Evolutionary conservation across 2,888 invertebrate genomes (phyloP).

Genomic region (Agrotis ipsilon): DNA sequence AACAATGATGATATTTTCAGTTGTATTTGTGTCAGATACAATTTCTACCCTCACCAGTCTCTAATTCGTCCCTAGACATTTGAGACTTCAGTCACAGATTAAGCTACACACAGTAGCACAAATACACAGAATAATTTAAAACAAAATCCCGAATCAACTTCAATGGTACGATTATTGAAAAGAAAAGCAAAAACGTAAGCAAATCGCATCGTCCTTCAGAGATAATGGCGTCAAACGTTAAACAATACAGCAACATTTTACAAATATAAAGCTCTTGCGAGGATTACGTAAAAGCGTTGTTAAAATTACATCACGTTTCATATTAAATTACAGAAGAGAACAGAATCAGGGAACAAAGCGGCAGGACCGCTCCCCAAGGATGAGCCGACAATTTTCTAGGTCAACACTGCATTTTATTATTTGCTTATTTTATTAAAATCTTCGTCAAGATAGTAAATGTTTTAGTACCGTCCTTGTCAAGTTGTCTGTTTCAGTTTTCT

Average conservation of each 20-base stretch:
- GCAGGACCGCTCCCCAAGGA: slow-evolving; percentile 72
- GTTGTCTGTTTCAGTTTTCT: slow-evolving; percentile 20
- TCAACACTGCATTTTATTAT: slow-evolving; percentile 76
- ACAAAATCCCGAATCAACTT: neutral
- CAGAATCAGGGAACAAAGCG: slow-evolving; percentile 73
- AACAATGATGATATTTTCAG: no score
- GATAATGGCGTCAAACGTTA: slow-evolving; percentile 52
- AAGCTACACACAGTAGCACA: no score
- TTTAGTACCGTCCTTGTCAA: slow-evolving; percentile 41
- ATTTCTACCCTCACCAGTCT: no score
- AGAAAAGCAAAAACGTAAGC: neutral
- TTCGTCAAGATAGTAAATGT: slow-evolving; percentile 49
- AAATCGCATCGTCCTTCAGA: slow-evolving; percentile 36
- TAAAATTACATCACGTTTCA: slow-evolving; percentile 80
- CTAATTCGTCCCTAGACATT: no score
- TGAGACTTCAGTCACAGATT: no score
- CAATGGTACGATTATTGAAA: slow-evolving; percentile 1
- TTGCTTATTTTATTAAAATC: slow-evolving; percentile 69
- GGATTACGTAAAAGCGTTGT: slow-evolving; percentile 60
- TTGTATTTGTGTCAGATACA: no score
- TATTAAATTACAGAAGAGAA: slow-evolving; percentile 79
- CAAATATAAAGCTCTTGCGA: slow-evolving; percentile 57
- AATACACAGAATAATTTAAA: neutral
- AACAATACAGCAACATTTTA: slow-evolving; percentile 53
- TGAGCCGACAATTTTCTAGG: slow-evolving; percentile 69